Conservation (phyloP, 2,888 invertebrate species). For the Drosophila borborema region DNA sequence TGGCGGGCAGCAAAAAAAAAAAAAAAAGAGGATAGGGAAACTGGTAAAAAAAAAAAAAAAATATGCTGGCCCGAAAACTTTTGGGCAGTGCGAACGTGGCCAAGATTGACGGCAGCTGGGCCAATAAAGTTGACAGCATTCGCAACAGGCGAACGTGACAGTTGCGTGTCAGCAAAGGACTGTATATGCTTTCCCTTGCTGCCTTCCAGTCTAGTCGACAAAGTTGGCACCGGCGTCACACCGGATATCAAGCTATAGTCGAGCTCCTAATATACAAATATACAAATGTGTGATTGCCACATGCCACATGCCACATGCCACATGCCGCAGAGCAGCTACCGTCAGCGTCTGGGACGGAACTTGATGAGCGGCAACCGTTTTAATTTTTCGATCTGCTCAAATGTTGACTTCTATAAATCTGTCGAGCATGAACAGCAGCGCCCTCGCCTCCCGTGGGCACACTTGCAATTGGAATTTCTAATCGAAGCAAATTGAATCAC, state of each 20-base stretch:
- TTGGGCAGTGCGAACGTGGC: constrained; percentile 47
- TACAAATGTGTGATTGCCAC: constrained; percentile 37
- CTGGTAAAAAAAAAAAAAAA: constrained; percentile 7
- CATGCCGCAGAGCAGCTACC: constrained; percentile 26
- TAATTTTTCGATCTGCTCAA: constrained; percentile 59
- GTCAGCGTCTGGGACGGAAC: constrained; percentile 43
- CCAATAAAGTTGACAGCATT: constrained; percentile 76
- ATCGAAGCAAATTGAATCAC: constrained; percentile 80
- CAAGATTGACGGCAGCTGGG: constrained; percentile 54
- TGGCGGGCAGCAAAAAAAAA: constrained; percentile 22
- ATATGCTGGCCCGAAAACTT: constrained; percentile 58
- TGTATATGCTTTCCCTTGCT: constrained; percentile 7
- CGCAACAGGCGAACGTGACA: constrained; percentile 68
- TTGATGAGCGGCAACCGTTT: constrained; percentile 71
- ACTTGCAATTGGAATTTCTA: constrained; percentile 72
- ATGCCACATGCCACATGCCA: constrained; percentile 16
- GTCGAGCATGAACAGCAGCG: constrained; percentile 59
- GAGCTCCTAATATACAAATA: constrained; percentile 56
- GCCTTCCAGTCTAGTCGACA: constrained; percentile 47
- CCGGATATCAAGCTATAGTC: constrained; percentile 76
- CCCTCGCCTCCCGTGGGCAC: neutral
- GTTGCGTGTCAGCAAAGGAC: constrained; percentile 49
- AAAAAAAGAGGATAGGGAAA: neutral
- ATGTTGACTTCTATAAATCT: constrained; percentile 73
- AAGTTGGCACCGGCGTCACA: constrained; percentile 72